These are phyloP conservation scores for Neoitamus cyanurus DNA, from an alignment of 2,888 invertebrate genomes.

Conservation along the genomic window DNA sequence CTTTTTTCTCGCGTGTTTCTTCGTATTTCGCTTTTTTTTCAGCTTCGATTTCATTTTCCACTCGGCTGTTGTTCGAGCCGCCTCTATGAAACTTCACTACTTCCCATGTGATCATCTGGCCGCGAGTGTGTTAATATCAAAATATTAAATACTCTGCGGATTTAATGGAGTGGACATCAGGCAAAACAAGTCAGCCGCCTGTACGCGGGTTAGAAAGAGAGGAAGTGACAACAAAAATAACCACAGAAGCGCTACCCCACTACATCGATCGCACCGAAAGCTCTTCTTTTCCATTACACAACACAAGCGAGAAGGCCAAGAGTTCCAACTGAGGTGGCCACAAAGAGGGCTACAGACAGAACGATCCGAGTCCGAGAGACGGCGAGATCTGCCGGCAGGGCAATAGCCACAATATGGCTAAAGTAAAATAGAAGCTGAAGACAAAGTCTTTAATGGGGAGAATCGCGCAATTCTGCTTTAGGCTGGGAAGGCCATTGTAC, in stretches of 20 bases:
- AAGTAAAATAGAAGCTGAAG: neutral
- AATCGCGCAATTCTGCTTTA: neutral
- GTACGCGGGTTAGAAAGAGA: neutral
- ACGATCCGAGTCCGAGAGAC: neutral
- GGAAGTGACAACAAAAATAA: conserved; percentile 23
- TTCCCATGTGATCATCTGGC: conserved; percentile 5
- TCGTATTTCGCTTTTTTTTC: conserved; percentile 34
- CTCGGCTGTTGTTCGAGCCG: conserved; percentile 10
- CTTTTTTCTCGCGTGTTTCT: conserved; percentile 25
- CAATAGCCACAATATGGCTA: neutral
- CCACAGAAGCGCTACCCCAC: neutral
- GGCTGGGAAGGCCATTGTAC: neutral
- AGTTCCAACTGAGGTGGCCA: neutral
- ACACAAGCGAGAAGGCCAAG: neutral
- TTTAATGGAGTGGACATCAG: neutral
- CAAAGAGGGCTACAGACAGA: neutral
- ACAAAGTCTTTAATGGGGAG: neutral
- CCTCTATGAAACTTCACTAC: neutral
- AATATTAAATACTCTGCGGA: neutral
- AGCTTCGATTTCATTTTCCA: conserved; percentile 34
- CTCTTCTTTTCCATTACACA: neutral
- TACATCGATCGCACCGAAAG: neutral
- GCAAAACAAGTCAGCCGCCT: neutral
- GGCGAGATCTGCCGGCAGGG: neutral
- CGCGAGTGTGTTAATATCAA: conserved; percentile 29